phyloP scores from a whole-genome alignment of 1,140 invertebrate species.

The Rhopalosiphum padi region DNA sequence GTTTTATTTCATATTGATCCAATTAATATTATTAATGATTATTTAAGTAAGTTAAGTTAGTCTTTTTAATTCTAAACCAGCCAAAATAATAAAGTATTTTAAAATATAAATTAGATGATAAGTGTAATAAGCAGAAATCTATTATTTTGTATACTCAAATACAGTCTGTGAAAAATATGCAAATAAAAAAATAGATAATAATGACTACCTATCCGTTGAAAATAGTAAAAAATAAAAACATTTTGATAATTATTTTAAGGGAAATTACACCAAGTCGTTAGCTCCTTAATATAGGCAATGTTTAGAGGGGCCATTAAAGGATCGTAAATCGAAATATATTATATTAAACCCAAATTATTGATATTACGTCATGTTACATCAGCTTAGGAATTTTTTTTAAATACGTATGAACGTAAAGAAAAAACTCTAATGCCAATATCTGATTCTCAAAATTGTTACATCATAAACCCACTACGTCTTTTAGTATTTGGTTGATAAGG shows the following conservation, averaged over 20 bases:
- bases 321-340: background rate
- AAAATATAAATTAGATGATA: background rate
- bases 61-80: background rate
- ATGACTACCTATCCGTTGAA: background rate
- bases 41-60: background rate
- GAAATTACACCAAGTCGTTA: background rate
- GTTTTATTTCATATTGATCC: background rate
- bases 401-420: background rate
- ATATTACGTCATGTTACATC: background rate
- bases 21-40: background rate
- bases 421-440: background rate
- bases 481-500: background rate
- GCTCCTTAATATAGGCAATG: background rate
- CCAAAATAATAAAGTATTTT: background rate
- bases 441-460: background rate
- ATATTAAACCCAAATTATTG: background rate
- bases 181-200: background rate
- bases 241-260: background rate
- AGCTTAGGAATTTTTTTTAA: background rate
- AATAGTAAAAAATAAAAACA: background rate
- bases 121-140: background rate
- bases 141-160: background rate
- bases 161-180: background rate
- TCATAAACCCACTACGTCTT: background rate
- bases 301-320: background rate